Percentiles rank a stretch among this genome's conserved stretches.
These are phyloP conservation scores for Tinamus major DNA, from an alignment of 2,797 vertebrate genomes.

Conservation along the genomic window DNA sequence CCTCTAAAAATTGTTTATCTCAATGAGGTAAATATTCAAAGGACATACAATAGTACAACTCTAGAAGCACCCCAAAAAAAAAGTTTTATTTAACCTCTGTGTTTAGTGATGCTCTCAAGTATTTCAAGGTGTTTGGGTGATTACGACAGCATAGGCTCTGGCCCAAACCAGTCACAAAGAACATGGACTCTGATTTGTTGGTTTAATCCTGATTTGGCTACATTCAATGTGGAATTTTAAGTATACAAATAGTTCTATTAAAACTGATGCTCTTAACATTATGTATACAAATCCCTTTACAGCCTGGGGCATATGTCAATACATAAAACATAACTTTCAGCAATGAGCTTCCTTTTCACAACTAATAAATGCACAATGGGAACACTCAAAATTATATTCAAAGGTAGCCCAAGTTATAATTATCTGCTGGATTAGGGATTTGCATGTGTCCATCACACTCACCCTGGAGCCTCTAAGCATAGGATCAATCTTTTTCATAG, in stretches of 20 bases:
- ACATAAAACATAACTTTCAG: conserved; percentile 2
- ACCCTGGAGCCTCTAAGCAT: background rate
- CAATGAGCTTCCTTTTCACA: conserved; percentile 16
- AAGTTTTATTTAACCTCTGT: background rate
- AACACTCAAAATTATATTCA: background rate
- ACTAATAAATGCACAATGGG: conserved; percentile 15
- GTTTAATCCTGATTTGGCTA: conserved; percentile 50
- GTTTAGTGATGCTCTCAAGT: background rate
- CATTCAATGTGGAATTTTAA: conserved; percentile 56
- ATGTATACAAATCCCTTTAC: conserved; percentile 53
- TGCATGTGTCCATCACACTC: background rate
- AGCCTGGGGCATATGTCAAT: conserved; percentile 27
- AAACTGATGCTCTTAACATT: conserved; percentile 22
- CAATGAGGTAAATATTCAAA: background rate
- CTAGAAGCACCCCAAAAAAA: background rate
- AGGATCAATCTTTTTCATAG: background rate
- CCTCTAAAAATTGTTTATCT: background rate
- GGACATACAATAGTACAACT: background rate
- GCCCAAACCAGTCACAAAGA: conserved; percentile 28
- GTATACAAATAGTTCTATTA: background rate
- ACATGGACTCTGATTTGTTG: conserved; percentile 20
- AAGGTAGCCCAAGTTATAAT: background rate
- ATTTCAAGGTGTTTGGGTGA: conserved; percentile 9
- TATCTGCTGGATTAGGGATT: background rate
- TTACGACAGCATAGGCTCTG: background rate